Evolutionary conservation across 1,140 invertebrate species (phyloP), one percentile per base, ranked within the genome.

Genomic region (Dinoponera quadriceps): DNA sequence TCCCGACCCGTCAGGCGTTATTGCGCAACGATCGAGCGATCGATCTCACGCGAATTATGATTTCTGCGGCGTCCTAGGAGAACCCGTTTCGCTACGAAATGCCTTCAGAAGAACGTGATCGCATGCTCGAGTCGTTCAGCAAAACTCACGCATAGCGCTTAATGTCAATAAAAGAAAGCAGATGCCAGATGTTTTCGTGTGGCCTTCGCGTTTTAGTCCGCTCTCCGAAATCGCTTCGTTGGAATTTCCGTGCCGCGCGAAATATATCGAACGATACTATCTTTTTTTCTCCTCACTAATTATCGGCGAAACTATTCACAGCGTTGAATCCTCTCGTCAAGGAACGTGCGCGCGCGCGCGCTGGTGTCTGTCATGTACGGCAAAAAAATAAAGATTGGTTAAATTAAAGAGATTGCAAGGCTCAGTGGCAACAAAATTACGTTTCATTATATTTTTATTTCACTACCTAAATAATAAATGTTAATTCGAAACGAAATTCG

Each of bases 11-110:
- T 82, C 80, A 54, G 72, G 44, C 2, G 3, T 13, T 51, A 49
- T 87, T 88, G 51, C 68, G 63, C 59, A 86, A 88, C 60, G 48
- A 57, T 51, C 44, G 33, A 83, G 68, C 60, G 68, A 63, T 62
- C 51, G 51, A 73, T 14, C n/a, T 44, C 80, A 80, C 59, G 80
- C 25, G 16, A 63, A 87, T 84, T 62, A 49, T 68, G 38, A 78
- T 51, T 48, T 85, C 49, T 75, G 48, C 69, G 13, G 20, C 22
- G 27, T 73, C 16, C 60, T 51, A 29, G 29, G 22, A 55, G 44
- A 85, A 85, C 82, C 29, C 33, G 29, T 59, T 69, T 80, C 48
- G 55, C 73, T 38, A 25, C 16, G 16, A 65, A 59, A 48, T 29
- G 33, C 22, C 33, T 55, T 49, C 27, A 48, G 38, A 62, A 65